Evolutionary conservation across 2,113 vertebrate genomes (phyloP).

Genomic region (Aphyosemion australe): DNA sequence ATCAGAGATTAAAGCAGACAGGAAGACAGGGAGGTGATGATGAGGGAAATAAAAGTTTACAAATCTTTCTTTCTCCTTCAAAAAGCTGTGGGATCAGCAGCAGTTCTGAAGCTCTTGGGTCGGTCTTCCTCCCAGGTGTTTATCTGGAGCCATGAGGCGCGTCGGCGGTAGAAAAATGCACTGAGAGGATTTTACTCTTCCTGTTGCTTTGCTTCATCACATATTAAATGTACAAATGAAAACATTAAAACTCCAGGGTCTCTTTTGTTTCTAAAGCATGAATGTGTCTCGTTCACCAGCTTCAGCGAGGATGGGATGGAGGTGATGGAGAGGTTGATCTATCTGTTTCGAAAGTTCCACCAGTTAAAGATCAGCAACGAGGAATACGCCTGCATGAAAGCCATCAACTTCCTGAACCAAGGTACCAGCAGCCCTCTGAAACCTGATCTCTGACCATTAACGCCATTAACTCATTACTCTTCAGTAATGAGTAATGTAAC

Average conservation of each 20-base stretch:
- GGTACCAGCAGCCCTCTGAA: slow-evolving; percentile 71
- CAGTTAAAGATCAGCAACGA: slow-evolving; percentile 97
- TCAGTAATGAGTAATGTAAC: no score
- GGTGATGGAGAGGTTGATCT: slow-evolving; percentile 96
- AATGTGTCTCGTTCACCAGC: slow-evolving; percentile 50
- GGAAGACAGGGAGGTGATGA: slow-evolving; percentile 22
- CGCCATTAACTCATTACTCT: no score
- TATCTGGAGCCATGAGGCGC: slow-evolving; percentile 27
- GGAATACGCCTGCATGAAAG: slow-evolving; percentile 98
- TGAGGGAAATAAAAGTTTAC: slow-evolving; percentile 33
- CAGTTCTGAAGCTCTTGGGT: slow-evolving; percentile 14
- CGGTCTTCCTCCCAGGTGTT: slow-evolving; percentile 39
- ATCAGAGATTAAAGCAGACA: slow-evolving; percentile 19
- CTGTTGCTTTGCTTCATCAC: not conserved
- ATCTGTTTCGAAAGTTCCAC: slow-evolving; percentile 95
- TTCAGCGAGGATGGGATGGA: slow-evolving; percentile 99
- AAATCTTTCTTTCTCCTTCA: slow-evolving; percentile 19
- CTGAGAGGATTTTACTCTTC: slow-evolving; percentile 10
- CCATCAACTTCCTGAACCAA: slow-evolving; percentile 99
- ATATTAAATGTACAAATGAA: slow-evolving; percentile 20
- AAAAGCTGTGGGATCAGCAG: slow-evolving; percentile 32
- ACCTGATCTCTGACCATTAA: rapidly evolving
- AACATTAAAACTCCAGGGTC: not conserved
- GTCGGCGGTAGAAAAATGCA: slow-evolving; percentile 36
- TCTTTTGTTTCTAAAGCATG: slow-evolving; percentile 2